Base-by-base conservation (phyloP, 1,140 invertebrate genomes). In the Solenopsis fugax region DNA sequence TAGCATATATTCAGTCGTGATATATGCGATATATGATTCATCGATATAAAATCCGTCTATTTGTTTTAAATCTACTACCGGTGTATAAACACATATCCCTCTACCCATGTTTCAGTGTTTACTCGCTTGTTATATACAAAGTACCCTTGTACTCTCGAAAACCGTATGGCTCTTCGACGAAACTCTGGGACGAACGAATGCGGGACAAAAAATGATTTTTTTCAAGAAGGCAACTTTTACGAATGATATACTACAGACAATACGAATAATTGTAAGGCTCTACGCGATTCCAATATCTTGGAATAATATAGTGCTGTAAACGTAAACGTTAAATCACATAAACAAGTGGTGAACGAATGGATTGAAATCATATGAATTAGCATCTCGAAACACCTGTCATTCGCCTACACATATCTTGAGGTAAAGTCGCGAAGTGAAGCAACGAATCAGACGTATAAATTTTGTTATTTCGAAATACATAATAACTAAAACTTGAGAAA, bases 81-180 rank as follows among this genome's bases (percentile, higher is more conserved):
- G 18, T 29, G 56, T 29, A 9, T 60, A 77, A 48, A 77, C 56
- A 76, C 54, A 21, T n/a, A n/a, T 34, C 12, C 16, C 45, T 48
- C 48, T 10, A 4, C 3, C 73, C 37, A 24, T 16, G 21, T 76
- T 77, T 10, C 56, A n/a, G 5, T 41, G 58, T 77, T 75, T 58
- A 58, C 6, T 77, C 75, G 41, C 56, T 62, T 29, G 10, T 77
- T 37, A 41, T 41, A 41, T 21, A 77, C 73, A 62, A 18, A 64
- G 58, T 64, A 77, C 18, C 75, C 75, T 62, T 77, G 41, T 77
- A 29, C 29, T 77, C 75, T 64, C 58, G 41, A 77, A 48, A 45
- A 29, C 21, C 48, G 10, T 41, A 29, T 34, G 21, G 16, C 21
- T 41, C 73, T 18, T 56, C 37, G 54, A n/a, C n/a, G 21, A 6